phyloP scores from a whole-genome alignment of 2,888 invertebrate genomes.

The Ornithoptera priamus region DNA sequence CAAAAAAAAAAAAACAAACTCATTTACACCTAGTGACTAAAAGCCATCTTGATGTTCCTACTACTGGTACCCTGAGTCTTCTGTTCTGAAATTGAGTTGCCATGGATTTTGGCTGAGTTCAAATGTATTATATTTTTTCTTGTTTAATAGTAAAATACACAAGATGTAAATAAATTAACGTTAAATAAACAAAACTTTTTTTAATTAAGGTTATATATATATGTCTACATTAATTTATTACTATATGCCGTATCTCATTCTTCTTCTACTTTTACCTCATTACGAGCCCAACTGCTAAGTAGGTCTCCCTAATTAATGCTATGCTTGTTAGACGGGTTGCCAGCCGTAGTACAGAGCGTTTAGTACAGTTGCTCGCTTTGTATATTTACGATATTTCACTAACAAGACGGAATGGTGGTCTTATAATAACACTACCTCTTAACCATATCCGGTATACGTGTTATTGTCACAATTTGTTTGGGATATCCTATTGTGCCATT shows the following conservation, averaged over 20 bases:
- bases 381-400: background rate
- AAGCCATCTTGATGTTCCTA: no score
- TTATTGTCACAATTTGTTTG: background rate
- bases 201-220: background rate
- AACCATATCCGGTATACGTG: background rate
- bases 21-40: no score
- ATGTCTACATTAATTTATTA: background rate
- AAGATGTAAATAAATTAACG: no score
- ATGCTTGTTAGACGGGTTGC: conserved; percentile 18
- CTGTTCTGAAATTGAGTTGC: no score
- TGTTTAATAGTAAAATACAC: no score
- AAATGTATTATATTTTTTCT: no score
- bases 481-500: background rate
- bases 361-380: conserved; percentile 6
- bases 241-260: conserved; percentile 5
- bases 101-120: no score
- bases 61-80: no score
- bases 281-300: conserved; percentile 16
- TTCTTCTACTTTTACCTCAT: conserved; percentile 18
- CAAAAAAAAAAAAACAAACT: no score
- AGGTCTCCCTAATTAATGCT: conserved; percentile 22
- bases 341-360: conserved; percentile 12
- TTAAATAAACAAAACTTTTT: background rate
- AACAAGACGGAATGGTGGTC: background rate
- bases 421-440: background rate